Percentiles rank a stretch among this genome's conserved stretches.
Evolutionary conservation across 2,113 vertebrate genomes (phyloP).

Genomic region (Bufo gargarizans): DNA sequence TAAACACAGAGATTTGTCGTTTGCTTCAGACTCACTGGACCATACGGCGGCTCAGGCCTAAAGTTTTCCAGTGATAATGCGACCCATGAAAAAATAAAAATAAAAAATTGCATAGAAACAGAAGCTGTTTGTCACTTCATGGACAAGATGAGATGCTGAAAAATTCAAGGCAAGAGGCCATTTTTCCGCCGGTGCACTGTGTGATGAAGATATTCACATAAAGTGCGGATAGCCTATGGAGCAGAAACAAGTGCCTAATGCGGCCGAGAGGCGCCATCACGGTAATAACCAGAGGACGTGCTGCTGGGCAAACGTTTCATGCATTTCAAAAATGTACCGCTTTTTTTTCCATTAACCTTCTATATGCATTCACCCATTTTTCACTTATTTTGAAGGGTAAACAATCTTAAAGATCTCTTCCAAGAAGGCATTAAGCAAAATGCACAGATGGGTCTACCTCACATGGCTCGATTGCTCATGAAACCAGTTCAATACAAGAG

Average conservation of each 20-base stretch:
- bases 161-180: background rate
- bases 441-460: no score
- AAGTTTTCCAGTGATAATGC: conserved; percentile 1
- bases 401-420: no score
- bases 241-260: background rate
- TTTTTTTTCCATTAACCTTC: no score
- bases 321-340: no score
- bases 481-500: no score
- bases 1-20: conserved; percentile 34
- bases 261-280: background rate
- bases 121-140: background rate
- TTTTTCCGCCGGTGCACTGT: background rate
- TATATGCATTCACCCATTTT: background rate
- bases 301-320: background rate
- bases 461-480: no score
- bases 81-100: conserved; percentile 14
- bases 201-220: background rate
- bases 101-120: conserved; percentile 16
- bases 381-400: background rate
- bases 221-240: background rate
- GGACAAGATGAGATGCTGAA: background rate
- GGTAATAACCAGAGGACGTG: background rate
- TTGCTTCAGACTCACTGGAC: background rate
- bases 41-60: background rate
- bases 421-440: no score